Base-by-base conservation (phyloP, 2,113 vertebrate species). In the Marmota flaviventris region DNA sequence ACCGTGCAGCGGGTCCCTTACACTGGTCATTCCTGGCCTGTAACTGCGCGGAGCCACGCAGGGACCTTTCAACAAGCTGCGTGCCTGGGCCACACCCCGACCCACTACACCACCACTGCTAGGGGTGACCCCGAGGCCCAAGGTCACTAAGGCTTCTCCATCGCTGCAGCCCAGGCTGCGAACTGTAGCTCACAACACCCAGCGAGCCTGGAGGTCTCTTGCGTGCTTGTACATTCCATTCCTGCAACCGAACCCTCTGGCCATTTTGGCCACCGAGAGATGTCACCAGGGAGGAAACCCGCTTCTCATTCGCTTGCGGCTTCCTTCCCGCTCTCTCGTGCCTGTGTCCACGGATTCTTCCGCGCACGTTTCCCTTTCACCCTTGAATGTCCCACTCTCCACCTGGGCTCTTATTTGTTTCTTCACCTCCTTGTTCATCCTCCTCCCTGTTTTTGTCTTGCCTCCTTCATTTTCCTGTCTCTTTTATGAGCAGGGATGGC, bases 31-130 rank as follows among this genome's bases (percentile, higher is more conserved):
- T 72, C 39, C 3, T 65, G 17, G 20, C n/a, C 42, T 7, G 27
- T 13, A 0, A 20, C 18, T 10, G 14, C 27, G 2, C 0, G 16
- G 8, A 61, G 0, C 27, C 27, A 24, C 8, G 4, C 4, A 20
- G 34, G 67, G 27, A 65, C 32, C 9, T 22, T 25, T n/a, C 2
- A 22, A 8, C 11, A 79, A 25, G 16, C 9, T 10, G 20, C 2
- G 1, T 8, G 18, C 9, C 45, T 14, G 1, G 65, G 48, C 45
- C 37, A 51, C 22, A 32, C 1, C 34, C 48, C 63, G 17, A 67
- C 24, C 58, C 58, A 37, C 11, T 1, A 14, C n/a, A 4, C 4
- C 22, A 27, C 69, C 51, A 39, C 14, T n/a, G 84, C 85, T 7
- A 12, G n/a, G 39, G 1, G 1, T 34, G 48, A 17, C 10, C 42